These are phyloP conservation scores for Brachyrhaphis roseni DNA, from an alignment of 2,797 vertebrate genomes.

Conservation along the genomic window DNA sequence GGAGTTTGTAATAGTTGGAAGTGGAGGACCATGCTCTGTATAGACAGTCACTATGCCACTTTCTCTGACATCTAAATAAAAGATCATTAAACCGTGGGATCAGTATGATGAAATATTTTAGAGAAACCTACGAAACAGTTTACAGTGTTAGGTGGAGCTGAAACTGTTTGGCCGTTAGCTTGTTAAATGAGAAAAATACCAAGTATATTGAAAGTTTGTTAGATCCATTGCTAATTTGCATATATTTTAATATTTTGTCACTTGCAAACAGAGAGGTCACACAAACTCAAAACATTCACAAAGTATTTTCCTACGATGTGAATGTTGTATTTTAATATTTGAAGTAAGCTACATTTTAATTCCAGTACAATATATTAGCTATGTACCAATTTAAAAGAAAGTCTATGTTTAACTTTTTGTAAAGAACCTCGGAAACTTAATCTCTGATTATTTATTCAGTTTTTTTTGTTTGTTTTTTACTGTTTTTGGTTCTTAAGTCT, in stretches of 20 bases:
- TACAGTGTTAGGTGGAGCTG: not conserved
- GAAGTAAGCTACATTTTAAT: not conserved
- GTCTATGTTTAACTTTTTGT: not conserved
- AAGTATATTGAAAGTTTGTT: not conserved
- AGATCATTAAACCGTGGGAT: not conserved
- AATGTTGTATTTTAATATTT: not conserved
- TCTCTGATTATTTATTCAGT: not conserved
- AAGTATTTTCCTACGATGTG: not conserved
- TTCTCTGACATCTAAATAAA: not conserved
- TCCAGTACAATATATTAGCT: not conserved
- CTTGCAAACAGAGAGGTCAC: not conserved
- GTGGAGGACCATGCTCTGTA: not conserved
- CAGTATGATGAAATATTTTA: not conserved
- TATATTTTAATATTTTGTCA: not conserved
- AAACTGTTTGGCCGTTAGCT: not conserved
- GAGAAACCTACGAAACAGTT: no score
- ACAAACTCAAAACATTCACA: not conserved
- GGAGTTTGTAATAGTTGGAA: not conserved
- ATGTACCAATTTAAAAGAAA: not conserved
- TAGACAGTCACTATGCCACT: not conserved
- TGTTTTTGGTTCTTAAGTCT: not conserved
- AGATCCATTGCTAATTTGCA: not conserved
- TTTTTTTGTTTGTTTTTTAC: not conserved
- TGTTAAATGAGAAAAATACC: not conserved
- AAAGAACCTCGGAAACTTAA: not conserved